Evolutionary conservation across 1,140 invertebrate genomes (phyloP).

Genomic region (Cydia pomonella): DNA sequence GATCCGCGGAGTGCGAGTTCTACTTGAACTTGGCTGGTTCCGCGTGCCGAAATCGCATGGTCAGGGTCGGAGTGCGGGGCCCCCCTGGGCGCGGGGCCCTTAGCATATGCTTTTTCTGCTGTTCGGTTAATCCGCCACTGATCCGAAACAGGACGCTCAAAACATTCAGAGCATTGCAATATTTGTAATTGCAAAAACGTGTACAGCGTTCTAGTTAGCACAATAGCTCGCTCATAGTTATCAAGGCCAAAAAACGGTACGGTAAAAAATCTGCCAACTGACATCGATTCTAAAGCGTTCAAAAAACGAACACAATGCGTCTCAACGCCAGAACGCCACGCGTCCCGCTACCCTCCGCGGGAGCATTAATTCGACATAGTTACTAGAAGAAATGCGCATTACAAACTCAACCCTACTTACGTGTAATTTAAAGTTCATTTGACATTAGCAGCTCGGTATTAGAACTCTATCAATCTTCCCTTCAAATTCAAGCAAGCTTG

Average conservation of each 20-base stretch:
- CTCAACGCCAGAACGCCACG: constrained; percentile 50
- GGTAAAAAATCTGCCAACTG: constrained; percentile 80
- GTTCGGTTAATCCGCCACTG: too few species aligned
- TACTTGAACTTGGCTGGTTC: too few species aligned
- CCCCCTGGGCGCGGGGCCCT: too few species aligned
- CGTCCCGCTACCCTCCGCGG: constrained; percentile 73
- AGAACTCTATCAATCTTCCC: constrained; percentile 57
- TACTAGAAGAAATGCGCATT: constrained; percentile 27
- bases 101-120: too few species aligned
- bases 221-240: constrained; percentile 7
- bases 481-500: constrained; percentile 66
- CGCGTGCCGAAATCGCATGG: too few species aligned
- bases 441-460: constrained; percentile 24
- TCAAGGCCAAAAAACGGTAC: constrained; percentile 78
- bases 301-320: constrained; percentile 76
- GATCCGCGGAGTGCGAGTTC: too few species aligned
- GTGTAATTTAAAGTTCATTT: neutral
- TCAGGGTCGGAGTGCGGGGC: too few species aligned
- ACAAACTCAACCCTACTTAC: constrained; percentile 42
- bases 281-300: constrained; percentile 76
- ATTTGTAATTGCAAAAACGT: neutral
- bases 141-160: neutral
- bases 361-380: constrained; percentile 51
- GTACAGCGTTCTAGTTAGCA: constrained; percentile 2
- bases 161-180: constrained; percentile 8